Evolutionary conservation across 1,140 invertebrate genomes (phyloP).

Genomic region (Bombus pyrosoma): DNA sequence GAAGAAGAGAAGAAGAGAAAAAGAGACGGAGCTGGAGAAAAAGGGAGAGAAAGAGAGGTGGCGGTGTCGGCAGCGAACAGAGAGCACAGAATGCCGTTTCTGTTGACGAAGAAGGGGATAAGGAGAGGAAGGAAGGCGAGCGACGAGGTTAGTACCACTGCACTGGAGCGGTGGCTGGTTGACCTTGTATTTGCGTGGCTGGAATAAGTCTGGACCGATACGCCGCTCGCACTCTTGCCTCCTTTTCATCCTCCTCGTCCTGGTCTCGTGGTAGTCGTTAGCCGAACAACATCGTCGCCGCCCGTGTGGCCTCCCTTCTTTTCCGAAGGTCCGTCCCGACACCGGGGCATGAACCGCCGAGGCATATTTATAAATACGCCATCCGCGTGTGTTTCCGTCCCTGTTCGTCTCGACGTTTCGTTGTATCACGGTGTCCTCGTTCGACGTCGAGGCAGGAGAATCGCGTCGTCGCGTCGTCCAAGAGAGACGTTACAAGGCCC

Average conservation of each 20-base stretch:
- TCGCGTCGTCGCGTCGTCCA: background rate
- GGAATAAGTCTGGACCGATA: constrained; percentile 74
- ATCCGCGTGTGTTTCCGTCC: constrained; percentile 53
- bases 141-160: constrained; percentile 75
- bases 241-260: constrained; percentile 45
- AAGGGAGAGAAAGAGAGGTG: background rate
- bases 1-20: background rate
- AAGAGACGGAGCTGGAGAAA: too few species aligned
- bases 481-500: constrained; percentile 40
- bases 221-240: constrained; percentile 49
- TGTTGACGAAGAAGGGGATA: constrained; percentile 41
- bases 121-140: constrained; percentile 38
- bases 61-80: background rate
- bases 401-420: background rate
- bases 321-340: constrained; percentile 71
- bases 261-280: constrained; percentile 12
- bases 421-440: background rate
- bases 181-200: constrained; percentile 79
- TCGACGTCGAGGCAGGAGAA: background rate
- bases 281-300: constrained; percentile 23
- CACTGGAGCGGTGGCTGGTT: constrained; percentile 78
- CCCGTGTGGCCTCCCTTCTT: constrained; percentile 61
- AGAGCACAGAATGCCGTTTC: constrained; percentile 38
- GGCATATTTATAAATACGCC: constrained; percentile 77
- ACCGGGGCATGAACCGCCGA: constrained; percentile 61